These are phyloP conservation scores for Aramus guarauna DNA, from an alignment of 2,113 vertebrate species.

Conservation along the genomic window DNA sequence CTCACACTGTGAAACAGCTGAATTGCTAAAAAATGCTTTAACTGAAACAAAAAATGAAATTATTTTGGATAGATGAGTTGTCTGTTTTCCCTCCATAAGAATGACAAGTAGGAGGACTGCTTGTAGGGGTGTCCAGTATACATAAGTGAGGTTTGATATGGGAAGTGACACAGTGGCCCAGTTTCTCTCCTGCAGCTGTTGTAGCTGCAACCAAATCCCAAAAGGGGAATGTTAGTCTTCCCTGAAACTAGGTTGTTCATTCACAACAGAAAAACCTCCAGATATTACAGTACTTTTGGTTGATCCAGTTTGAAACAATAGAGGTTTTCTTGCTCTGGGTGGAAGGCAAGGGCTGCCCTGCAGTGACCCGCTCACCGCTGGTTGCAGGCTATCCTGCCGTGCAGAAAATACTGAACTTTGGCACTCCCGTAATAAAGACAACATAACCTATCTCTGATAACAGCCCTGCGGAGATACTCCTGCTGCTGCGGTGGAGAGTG, in stretches of 20 bases:
- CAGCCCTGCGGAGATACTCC: background rate
- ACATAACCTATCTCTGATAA: background rate
- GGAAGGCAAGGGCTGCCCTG: background rate
- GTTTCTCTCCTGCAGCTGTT: background rate
- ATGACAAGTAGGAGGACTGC: background rate
- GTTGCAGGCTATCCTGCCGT: background rate
- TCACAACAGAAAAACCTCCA: background rate
- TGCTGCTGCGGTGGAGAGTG: background rate
- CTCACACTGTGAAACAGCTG: background rate
- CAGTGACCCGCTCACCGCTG: background rate
- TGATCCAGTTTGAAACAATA: background rate
- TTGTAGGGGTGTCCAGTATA: background rate
- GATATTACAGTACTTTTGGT: background rate
- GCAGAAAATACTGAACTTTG: background rate
- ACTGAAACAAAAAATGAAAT: background rate
- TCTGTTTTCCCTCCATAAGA: background rate
- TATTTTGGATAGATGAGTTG: background rate
- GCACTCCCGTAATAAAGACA: background rate
- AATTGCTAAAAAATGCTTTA: background rate
- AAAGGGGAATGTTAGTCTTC: background rate
- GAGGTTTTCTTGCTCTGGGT: background rate
- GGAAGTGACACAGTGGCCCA: conserved; percentile 1
- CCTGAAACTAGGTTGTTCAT: background rate
- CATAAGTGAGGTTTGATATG: background rate
- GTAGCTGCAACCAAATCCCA: background rate